phyloP scores from a whole-genome alignment of 2,888 invertebrate genomes.

The Dynastes hyllus region DNA sequence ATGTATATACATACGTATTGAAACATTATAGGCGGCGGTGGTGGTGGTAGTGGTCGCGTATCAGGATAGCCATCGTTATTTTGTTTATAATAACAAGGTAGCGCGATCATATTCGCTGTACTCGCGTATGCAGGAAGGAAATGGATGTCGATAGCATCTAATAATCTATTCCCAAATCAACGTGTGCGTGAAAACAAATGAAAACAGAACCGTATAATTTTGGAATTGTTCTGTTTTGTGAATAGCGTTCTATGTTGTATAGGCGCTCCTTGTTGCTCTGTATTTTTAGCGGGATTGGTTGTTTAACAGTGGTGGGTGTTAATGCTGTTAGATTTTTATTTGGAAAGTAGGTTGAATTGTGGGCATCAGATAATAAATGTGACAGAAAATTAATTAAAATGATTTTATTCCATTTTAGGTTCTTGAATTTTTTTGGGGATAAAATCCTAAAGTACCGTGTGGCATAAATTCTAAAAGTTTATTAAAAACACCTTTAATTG shows the following conservation, averaged over 20 bases:
- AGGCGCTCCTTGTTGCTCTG: too few relatives aligned
- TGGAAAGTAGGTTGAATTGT: neutral
- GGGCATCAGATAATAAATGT: neutral
- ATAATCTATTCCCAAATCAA: constrained; percentile 60
- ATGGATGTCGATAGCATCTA: constrained; percentile 63
- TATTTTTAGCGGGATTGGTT: too few relatives aligned
- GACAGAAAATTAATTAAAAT: too few relatives aligned
- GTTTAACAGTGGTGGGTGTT: too few relatives aligned
- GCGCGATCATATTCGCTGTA: constrained; percentile 45
- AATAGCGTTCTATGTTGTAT: neutral
- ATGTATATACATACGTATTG: neutral
- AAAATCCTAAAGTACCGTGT: too few relatives aligned
- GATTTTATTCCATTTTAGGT: too few relatives aligned
- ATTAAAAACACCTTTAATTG: too few relatives aligned
- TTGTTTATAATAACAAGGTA: constrained; percentile 46
- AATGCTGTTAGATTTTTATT: too few relatives aligned
- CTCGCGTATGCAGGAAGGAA: constrained; percentile 63
- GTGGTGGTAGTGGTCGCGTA: neutral
- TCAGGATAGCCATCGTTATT: constrained; percentile 22
- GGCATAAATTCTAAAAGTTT: too few relatives aligned
- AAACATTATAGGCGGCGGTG: constrained; percentile 17
- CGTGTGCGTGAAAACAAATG: constrained; percentile 64
- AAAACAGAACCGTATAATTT: constrained; percentile 57
- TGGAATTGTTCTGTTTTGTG: constrained; percentile 41
- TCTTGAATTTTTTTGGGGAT: too few relatives aligned